Conservation (phyloP, 2,113 vertebrate genomes). For the Protobothrops flavoviridis region DNA sequence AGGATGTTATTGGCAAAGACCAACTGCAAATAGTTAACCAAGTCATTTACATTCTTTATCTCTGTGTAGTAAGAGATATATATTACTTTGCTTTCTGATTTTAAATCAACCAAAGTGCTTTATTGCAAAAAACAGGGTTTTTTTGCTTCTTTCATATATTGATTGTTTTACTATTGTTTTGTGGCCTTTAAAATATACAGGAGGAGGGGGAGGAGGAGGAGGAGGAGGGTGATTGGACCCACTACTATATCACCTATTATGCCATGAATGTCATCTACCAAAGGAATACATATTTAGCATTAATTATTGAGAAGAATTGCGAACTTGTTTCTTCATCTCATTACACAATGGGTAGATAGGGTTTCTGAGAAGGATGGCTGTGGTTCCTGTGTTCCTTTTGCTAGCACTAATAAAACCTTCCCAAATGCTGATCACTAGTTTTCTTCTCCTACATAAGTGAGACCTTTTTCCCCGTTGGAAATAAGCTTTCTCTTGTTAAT, state of each 20-base stretch:
- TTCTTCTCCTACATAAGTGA: neutral
- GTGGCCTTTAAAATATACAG: neutral
- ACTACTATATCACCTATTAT: neutral
- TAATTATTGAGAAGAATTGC: neutral
- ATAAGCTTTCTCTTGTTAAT: neutral
- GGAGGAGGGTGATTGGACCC: neutral
- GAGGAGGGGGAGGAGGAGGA: too few relatives aligned
- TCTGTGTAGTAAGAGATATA: neutral
- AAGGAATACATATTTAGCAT: neutral
- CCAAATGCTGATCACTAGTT: neutral
- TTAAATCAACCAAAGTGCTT: neutral
- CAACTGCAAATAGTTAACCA: neutral
- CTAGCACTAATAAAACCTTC: neutral
- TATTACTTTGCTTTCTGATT: neutral
- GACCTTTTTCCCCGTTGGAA: neutral
- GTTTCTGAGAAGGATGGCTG: neutral
- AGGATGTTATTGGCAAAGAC: neutral
- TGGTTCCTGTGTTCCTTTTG: neutral
- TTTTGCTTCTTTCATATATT: neutral
- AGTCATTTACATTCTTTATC: constrained; percentile 1
- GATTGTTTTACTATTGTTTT: neutral
- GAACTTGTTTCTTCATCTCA: neutral
- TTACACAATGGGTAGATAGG: neutral
- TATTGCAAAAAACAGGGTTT: neutral
- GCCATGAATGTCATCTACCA: neutral